A percentile compares a stretch with the other conserved stretches of the same genome.
These are phyloP conservation scores for Kryptolebias marmoratus DNA, from an alignment of 2,113 vertebrate species.

Conservation along the genomic window DNA sequence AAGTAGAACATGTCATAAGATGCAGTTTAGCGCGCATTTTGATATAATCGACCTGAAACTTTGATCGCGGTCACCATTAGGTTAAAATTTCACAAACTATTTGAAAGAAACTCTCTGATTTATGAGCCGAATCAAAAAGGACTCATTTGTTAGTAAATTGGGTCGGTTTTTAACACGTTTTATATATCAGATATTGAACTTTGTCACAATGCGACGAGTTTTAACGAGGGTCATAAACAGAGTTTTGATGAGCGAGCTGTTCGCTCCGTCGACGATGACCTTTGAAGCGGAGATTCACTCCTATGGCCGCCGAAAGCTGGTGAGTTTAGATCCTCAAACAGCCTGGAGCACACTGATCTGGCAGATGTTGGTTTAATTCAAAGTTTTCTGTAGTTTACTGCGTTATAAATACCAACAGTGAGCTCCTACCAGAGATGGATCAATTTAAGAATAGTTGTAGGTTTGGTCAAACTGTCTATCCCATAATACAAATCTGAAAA, in stretches of 20 bases:
- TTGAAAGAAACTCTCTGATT: rapidly evolving
- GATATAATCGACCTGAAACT: no score
- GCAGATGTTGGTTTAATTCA: not conserved
- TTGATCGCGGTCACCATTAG: not conserved
- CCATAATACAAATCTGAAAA: not conserved
- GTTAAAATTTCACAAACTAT: not conserved
- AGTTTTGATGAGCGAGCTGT: constrained; percentile 45
- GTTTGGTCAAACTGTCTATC: not conserved
- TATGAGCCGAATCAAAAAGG: constrained; percentile 28
- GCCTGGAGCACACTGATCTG: no score
- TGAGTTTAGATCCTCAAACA: constrained; percentile 29
- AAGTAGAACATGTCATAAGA: no score
- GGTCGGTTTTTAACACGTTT: constrained; percentile 15
- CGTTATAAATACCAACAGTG: not conserved
- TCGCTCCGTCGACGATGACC: constrained; percentile 52
- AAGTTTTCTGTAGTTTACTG: not conserved
- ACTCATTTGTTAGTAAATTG: rapidly evolving
- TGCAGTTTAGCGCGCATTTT: no score
- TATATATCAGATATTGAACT: constrained; percentile 26
- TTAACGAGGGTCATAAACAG: constrained; percentile 55
- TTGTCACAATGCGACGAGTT: constrained; percentile 61
- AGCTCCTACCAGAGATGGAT: not conserved
- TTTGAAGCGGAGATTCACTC: constrained; percentile 42
- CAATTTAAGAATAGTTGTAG: rapidly evolving
- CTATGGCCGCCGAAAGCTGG: constrained; percentile 62